A percentile compares a stretch with the other conserved stretches of the same genome.
phyloP scores from a whole-genome alignment of 2,888 invertebrate species.

The Acrobasis repandana region DNA sequence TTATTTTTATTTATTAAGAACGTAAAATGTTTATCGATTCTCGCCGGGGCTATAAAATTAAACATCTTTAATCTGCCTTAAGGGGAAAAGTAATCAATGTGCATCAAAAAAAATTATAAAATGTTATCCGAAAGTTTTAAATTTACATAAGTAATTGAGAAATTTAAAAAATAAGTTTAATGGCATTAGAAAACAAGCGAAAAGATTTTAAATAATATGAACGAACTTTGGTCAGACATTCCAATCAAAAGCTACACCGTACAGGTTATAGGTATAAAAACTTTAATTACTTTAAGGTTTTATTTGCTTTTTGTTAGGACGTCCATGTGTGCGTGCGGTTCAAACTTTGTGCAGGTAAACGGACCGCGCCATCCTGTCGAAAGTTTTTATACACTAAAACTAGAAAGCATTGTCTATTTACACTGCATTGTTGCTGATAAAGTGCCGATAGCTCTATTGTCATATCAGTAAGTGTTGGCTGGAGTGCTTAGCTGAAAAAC shows the following conservation, averaged over 20 bases:
- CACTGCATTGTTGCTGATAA: constrained; percentile 18
- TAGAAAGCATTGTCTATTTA: constrained; percentile 27
- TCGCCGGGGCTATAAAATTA: constrained; percentile 3
- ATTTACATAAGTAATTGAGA: too few relatives aligned
- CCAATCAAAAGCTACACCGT: background rate
- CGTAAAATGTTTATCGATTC: constrained; percentile 1
- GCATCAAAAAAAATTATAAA: background rate
- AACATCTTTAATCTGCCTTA: constrained; percentile 4
- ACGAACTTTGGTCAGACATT: background rate
- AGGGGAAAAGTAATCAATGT: background rate
- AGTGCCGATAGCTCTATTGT: constrained; percentile 21
- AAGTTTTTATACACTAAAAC: constrained; percentile 8
- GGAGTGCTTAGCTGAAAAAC: constrained; percentile 26
- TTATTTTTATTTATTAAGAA: background rate
- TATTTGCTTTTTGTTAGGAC: background rate
- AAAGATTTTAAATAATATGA: too few relatives aligned
- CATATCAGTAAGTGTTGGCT: constrained; percentile 24
- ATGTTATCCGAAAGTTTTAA: too few relatives aligned
- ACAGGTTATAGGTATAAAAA: background rate
- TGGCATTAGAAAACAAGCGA: too few relatives aligned
- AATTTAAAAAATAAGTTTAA: too few relatives aligned
- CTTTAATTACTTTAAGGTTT: background rate
- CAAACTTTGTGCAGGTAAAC: background rate
- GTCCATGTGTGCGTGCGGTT: background rate
- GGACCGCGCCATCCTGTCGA: constrained; percentile 2